Base-by-base conservation (phyloP, 2,888 invertebrate species). In the Tenthredo mesomela region DNA sequence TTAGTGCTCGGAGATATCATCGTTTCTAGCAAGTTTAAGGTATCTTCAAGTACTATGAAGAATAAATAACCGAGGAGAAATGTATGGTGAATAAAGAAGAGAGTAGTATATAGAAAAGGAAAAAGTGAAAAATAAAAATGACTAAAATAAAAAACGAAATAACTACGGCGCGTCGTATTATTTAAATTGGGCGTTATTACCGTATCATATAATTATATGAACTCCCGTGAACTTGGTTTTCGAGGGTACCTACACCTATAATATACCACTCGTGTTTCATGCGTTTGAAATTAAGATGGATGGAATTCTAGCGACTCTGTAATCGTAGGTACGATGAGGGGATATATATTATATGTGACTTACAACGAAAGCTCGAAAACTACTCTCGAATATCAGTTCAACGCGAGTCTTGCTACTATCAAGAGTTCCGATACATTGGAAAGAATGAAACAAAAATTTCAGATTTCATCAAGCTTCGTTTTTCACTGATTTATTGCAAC, bases 201-300 rank as follows among this genome's bases (percentile, higher is more conserved):
- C 80, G 86, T 85, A 85, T 88, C 87, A 85, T 89, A 87, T 90
- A 90, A 90, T 90, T 90, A 90, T 88, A 88, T 88, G 87, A 88
- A 87, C 85, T 87, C 85, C 84, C 85, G 83, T 75, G 86, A 87
- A 88, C 85, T 86, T 78, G 82, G 18, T 50, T 82, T 82, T 82
- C 70, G 82, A 80, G 80, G 82, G 82, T 82, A 77, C 54, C 58
- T 61, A 40, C 40, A 40, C 61, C 37, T 80, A 58, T 61, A 77
- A 77, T 77, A 80, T 25, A 71, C 80, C 50, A 54, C 25, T 80
- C 80, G 80, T 61, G 80, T 80, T 80, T 58, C 80, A 80, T 61
- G 61, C 21, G 58, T 61, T 80, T 29, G 40, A 61, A 80, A 80
- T 80, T 80, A 37, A 80, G 80, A 80, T 61, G 61, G 80, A 80